Percentiles rank a stretch among this genome's conserved stretches.
These are phyloP conservation scores for Esox niger DNA, from an alignment of 2,113 vertebrate species.

Conservation along the genomic window DNA sequence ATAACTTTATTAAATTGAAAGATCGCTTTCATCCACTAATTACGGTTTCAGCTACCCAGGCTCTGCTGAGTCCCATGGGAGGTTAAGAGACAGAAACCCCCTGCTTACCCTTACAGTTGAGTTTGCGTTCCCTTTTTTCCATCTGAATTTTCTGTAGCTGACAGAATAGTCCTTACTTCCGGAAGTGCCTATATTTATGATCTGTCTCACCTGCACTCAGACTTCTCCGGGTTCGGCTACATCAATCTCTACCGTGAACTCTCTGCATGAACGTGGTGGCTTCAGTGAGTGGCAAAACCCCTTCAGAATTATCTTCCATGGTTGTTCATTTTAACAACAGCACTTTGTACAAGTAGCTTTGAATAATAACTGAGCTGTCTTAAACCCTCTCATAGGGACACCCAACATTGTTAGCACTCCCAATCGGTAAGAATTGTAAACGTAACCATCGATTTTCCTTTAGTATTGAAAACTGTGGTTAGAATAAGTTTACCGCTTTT, in stretches of 20 bases:
- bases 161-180: neutral
- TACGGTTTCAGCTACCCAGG: conserved; percentile 42
- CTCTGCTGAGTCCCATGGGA: conserved; percentile 55
- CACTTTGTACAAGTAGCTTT: neutral
- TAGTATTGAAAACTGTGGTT: neutral
- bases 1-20: neutral
- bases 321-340: no score
- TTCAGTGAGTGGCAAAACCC: conserved; percentile 66
- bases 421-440: conserved; percentile 53
- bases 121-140: conserved; percentile 16
- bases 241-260: conserved; percentile 58
- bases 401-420: conserved; percentile 54
- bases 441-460: neutral
- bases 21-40: neutral
- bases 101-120: conserved; percentile 53
- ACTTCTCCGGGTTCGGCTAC: conserved; percentile 62
- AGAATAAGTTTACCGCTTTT: conserved; percentile 4
- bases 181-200: neutral
- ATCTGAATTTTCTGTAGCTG: neutral
- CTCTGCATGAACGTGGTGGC: conserved; percentile 47
- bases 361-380: neutral
- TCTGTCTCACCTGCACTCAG: conserved; percentile 19
- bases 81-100: conserved; percentile 48
- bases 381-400: conserved; percentile 54
- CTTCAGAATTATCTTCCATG: neutral